Base-by-base conservation (phyloP, 1,140 invertebrate species). In the Bathynomus jamesi region DNA sequence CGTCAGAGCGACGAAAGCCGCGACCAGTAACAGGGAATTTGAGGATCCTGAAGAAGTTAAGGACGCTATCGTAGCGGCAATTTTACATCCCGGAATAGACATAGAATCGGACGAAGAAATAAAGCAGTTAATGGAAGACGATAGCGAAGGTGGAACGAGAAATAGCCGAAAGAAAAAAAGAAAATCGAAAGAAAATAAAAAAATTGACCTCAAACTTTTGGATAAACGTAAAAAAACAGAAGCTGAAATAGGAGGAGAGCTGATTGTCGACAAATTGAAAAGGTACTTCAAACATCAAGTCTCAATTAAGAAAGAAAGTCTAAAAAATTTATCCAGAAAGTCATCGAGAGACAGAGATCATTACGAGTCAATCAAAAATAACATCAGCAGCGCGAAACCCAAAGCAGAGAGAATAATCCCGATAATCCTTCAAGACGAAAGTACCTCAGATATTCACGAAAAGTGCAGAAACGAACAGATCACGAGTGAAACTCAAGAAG, bases 71-170 rank as follows among this genome's bases (percentile, higher is more conserved):
- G 67, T 71, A 29, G 75, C 75, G 17, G 75, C 75, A 28, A 69
- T 73, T 21, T 28, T 76, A 8, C 75, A 74, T 62, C 75, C 75
- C 4, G 75, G 74, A 61, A 69, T 76, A 68, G 75, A 76, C 66
- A 73, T 76, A 13, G 75, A 76, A 27, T 76, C 75, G 8, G 75
- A 76, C 28, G 75, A 76, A 27, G 75, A 76, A 32, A 76, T 76
- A 31, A 71, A 76, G 25, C 69, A 76, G 32, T 69, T 76, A 21
- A 66, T 76, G 27, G 61, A 73, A 28, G 72, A 67, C 13, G 46
- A 61, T 29, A 69, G 67, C 53, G 62, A 29, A 17, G 65, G 71
- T 24, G 66, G 68, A 21, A 68, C 29, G 10, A 72, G 64, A 30
- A n/a, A 60, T 0, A 24, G 28, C 5, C 11, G 40, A 28, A 28